Percentiles rank a stretch among this genome's conserved stretches.
phyloP scores from a whole-genome alignment of 2,888 invertebrate species.

The Apoda limacodes region DNA sequence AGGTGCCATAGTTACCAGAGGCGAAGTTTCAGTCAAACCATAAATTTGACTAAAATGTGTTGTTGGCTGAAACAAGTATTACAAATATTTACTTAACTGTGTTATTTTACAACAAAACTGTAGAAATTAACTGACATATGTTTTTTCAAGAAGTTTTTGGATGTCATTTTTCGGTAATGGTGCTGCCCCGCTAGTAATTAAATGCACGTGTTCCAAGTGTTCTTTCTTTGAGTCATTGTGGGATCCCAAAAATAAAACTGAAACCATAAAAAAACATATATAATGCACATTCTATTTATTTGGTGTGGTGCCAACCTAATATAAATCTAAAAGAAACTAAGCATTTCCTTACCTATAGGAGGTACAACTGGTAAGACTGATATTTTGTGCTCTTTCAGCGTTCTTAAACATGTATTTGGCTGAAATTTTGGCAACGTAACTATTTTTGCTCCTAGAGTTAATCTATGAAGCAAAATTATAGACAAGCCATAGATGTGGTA shows the following conservation, averaged over 20 bases:
- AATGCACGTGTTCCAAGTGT: conserved; percentile 65
- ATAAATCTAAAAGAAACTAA: too few relatives aligned
- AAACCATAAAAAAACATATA: conserved; percentile 21
- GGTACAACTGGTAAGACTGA: conserved; percentile 77
- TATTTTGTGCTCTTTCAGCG: conserved; percentile 70
- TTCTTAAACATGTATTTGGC: conserved; percentile 72
- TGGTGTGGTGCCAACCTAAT: too few relatives aligned
- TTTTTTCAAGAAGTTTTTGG: conserved; percentile 55
- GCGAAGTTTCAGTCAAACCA: conserved; percentile 79
- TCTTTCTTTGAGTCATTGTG: conserved; percentile 70
- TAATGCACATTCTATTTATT: too few relatives aligned
- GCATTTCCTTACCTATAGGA: conserved; percentile 78
- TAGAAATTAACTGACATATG: conserved; percentile 28
- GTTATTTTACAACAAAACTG: too few relatives aligned
- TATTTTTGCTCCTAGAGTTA: conserved; percentile 71
- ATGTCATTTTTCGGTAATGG: conserved; percentile 72
- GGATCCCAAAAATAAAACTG: conserved; percentile 76
- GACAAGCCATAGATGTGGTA: conserved; percentile 82
- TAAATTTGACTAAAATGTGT: conserved; percentile 59
- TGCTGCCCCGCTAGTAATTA: conserved; percentile 74
- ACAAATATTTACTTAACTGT: too few relatives aligned
- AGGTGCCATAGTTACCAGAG: conserved; percentile 53
- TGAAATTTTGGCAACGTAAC: conserved; percentile 80
- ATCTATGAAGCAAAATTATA: conserved; percentile 63
- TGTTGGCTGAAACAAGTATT: conserved; percentile 24